Base-by-base conservation (phyloP, 2,888 invertebrate genomes). In the Adela reaumurella region DNA sequence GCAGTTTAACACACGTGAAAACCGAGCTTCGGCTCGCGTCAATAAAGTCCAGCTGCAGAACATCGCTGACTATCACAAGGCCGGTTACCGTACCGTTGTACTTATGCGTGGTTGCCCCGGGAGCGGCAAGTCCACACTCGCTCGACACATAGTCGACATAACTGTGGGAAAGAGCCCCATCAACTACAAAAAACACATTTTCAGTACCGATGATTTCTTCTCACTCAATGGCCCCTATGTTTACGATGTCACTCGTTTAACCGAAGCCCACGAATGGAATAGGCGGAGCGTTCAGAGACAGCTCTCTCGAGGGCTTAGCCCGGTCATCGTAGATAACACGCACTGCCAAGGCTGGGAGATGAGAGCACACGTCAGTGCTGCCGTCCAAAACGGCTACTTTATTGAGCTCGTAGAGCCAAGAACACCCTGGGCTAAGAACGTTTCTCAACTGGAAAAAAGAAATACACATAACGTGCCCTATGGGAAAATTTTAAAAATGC, bases 281-380 rank as follows among this genome's bases (percentile, higher is more conserved):
- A 83, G 87, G 49, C 66, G 67, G 5, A 73, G 84, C 56, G 88
- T 88, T 41, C 60, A 58, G 24, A 67, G 74, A 3, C 85, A 84
- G 2, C 67, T 89, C 55, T 62, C 61, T 6, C 62, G 74, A 46
- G 89, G 88, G 0, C 65, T 83, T 48, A 90, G 89, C 61, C 94
- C 95, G 0, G 71, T 96, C 14, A 84, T 97, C 48, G 84, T 97
- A 48, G 96, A 96, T 62, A 97, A 97, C 62, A 97, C 96, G 0
- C 92, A 96, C 62, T 81, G 85, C 2, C 77, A 87, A 63, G 57
- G 81, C 5, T 94, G 94, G 94, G 94, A 96, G 71, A 93, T 96
- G 90, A 74, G 83, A 54, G 83, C 86, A 0, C 95, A 95, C 68
- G 83, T 84, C 1, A 63, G 65, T 19, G 67, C 82, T 64, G 95